Evolutionary conservation across 2,113 vertebrate species (phyloP).

Genomic region (Gallinago undulata): DNA sequence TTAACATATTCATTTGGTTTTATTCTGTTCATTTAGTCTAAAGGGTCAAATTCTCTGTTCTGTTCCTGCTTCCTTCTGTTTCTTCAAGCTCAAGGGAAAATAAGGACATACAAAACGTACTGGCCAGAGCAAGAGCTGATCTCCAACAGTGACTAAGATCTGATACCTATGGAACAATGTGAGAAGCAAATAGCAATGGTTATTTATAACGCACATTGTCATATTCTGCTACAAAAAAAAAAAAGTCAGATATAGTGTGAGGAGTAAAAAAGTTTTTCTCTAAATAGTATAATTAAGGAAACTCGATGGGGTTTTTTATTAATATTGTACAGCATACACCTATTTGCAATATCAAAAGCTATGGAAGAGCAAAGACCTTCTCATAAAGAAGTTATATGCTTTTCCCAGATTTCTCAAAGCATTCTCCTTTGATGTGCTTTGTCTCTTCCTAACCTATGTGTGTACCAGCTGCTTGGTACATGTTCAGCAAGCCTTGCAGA

Average conservation of each 20-base stretch:
- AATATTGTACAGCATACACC: not conserved
- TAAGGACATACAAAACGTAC: accelerated
- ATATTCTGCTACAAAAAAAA: not conserved
- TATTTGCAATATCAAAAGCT: not conserved
- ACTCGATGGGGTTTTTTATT: no score
- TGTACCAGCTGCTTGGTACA: not conserved
- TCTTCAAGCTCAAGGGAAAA: not conserved
- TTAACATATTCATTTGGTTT: not conserved
- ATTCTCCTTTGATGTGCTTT: not conserved
- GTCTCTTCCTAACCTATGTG: not conserved
- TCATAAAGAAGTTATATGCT: not conserved
- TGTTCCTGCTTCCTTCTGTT: not conserved
- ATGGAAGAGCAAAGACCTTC: not conserved
- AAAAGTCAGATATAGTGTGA: accelerated
- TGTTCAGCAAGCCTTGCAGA: not conserved
- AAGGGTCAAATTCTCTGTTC: not conserved
- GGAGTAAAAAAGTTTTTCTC: not conserved
- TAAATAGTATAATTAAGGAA: not conserved
- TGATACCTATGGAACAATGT: not conserved
- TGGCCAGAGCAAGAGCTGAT: not conserved
- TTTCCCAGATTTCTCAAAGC: not conserved
- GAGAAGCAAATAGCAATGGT: not conserved
- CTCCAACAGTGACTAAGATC: not conserved
- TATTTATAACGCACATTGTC: not conserved
- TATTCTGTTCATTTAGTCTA: not conserved